Conservation (phyloP, 2,888 invertebrate species). For the Amaurobius ferox region DNA sequence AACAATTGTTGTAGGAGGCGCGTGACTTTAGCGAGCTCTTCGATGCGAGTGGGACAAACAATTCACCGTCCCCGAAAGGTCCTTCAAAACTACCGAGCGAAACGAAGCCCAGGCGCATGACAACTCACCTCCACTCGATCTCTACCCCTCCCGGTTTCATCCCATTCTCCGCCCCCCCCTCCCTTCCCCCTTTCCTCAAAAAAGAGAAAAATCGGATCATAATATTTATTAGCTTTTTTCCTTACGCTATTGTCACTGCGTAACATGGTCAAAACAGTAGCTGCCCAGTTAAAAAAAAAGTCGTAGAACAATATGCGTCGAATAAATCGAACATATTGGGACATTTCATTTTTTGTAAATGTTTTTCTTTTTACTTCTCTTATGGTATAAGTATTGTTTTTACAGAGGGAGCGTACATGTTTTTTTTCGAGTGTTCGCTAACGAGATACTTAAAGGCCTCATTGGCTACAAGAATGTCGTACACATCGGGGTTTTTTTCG, state of each 20-base stretch:
- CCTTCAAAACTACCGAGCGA: slow-evolving; percentile 65
- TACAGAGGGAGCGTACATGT: slow-evolving; percentile 30
- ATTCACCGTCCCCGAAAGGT: slow-evolving; percentile 60
- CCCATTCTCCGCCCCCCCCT: slow-evolving; percentile 6
- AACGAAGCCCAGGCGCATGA: slow-evolving; percentile 39
- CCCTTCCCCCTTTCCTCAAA: slow-evolving; percentile 4
- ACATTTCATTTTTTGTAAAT: slow-evolving; percentile 13
- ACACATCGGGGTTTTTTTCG: slow-evolving; percentile 39
- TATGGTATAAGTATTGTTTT: slow-evolving; percentile 55
- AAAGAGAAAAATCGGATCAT: slow-evolving; percentile 34
- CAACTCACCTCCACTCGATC: slow-evolving; percentile 47
- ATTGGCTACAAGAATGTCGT: slow-evolving; percentile 39
- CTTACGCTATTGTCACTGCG: slow-evolving; percentile 27
- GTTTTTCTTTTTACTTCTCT: slow-evolving; percentile 43
- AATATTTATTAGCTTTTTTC: slow-evolving; percentile 45
- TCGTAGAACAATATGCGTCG: slow-evolving; percentile 19
- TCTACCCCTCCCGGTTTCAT: not conserved
- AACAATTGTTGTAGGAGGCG: slow-evolving; percentile 55
- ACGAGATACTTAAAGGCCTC: slow-evolving; percentile 55
- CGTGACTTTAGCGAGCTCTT: slow-evolving; percentile 63
- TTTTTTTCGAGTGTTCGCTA: slow-evolving; percentile 45
- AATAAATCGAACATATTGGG: slow-evolving; percentile 63
- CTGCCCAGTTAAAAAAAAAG: slow-evolving; percentile 19
- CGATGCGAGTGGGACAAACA: slow-evolving; percentile 52
- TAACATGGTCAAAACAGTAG: slow-evolving; percentile 17